These are phyloP conservation scores for Odontomachus brunneus DNA, from an alignment of 1,140 invertebrate genomes.

Conservation along the genomic window DNA sequence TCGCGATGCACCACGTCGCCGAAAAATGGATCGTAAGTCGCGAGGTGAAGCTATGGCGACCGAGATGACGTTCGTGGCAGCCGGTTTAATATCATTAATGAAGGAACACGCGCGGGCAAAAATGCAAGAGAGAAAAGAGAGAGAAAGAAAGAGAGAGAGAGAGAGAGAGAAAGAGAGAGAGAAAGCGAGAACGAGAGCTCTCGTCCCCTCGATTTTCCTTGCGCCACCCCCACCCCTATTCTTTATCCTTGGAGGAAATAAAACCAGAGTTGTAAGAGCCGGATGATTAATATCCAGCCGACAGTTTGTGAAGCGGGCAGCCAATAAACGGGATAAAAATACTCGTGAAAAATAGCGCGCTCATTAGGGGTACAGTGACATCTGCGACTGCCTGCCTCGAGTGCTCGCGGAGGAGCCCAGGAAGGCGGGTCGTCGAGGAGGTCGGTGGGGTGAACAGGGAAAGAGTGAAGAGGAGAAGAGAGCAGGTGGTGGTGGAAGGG, in stretches of 20 bases:
- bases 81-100: conserved; percentile 80
- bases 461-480: conserved; percentile 43
- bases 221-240: conserved; percentile 69
- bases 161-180: neutral
- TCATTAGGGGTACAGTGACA: conserved; percentile 86
- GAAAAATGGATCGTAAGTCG: conserved; percentile 54
- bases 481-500: conserved; percentile 19
- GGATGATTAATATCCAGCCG: conserved; percentile 86
- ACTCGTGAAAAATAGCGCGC: conserved; percentile 86
- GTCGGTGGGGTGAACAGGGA: conserved; percentile 28
- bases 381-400: conserved; percentile 81
- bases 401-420: conserved; percentile 39
- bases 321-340: conserved; percentile 87
- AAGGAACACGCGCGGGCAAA: conserved; percentile 64
- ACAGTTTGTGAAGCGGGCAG: conserved; percentile 85
- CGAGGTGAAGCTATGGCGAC: conserved; percentile 20
- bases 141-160: neutral
- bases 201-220: conserved; percentile 22
- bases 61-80: conserved; percentile 40
- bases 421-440: conserved; percentile 50
- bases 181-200: neutral
- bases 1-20: conserved; percentile 8
- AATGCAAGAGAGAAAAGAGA: neutral
- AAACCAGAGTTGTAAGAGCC: conserved; percentile 81
- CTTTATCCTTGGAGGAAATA: conserved; percentile 83